Percentiles rank a stretch among this genome's conserved stretches.
These are phyloP conservation scores for Octopus bimaculoides DNA, from an alignment of 1,140 invertebrate genomes.

Conservation along the genomic window DNA sequence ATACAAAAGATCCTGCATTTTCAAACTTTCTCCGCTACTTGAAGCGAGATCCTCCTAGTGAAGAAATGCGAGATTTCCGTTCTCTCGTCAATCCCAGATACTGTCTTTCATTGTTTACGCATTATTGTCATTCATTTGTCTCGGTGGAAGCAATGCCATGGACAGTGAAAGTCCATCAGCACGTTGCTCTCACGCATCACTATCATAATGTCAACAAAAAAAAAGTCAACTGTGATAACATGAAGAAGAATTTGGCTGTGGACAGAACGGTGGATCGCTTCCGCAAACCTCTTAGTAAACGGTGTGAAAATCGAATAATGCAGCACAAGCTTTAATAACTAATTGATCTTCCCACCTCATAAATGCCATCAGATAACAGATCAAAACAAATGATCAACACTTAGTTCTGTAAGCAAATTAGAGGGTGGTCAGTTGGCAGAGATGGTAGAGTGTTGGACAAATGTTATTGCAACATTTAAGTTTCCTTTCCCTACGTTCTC, in stretches of 20 bases:
- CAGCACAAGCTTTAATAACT: background rate
- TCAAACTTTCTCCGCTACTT: slow-evolving; percentile 10
- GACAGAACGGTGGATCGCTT: slow-evolving; percentile 9
- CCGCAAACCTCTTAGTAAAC: background rate
- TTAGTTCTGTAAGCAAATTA: too few relatives aligned
- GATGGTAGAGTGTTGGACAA: too few relatives aligned
- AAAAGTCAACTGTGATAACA: background rate
- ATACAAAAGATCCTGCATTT: background rate
- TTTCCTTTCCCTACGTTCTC: too few relatives aligned
- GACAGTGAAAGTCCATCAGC: slow-evolving; percentile 8
- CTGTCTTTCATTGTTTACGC: slow-evolving; percentile 10
- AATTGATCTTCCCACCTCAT: too few relatives aligned
- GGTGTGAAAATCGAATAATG: background rate
- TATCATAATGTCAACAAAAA: background rate
- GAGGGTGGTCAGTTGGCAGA: too few relatives aligned
- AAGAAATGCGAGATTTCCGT: slow-evolving; percentile 8
- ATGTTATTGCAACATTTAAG: too few relatives aligned
- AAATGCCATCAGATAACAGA: too few relatives aligned
- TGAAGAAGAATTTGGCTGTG: slow-evolving; percentile 5
- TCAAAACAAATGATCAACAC: too few relatives aligned
- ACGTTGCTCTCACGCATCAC: slow-evolving; percentile 4
- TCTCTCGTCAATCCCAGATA: slow-evolving; percentile 1
- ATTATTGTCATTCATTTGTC: slow-evolving; percentile 8
- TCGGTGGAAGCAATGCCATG: slow-evolving; percentile 6
- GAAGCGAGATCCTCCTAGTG: background rate